Evolutionary conservation across 2,797 vertebrate species (phyloP), one percentile per base, ranked within the genome.

Genomic region (Gymnodraco acuticeps): DNA sequence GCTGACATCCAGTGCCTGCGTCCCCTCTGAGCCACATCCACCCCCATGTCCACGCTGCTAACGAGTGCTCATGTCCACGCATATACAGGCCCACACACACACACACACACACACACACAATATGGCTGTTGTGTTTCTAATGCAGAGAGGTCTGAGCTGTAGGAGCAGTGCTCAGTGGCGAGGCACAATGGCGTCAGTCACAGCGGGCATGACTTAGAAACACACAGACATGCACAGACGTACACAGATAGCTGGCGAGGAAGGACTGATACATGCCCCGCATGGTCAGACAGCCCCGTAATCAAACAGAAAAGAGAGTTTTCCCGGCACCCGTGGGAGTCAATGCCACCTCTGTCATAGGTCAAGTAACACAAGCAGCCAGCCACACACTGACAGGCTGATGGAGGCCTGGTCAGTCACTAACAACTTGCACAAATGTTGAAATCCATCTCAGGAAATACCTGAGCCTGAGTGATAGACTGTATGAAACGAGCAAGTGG

Each of bases 131-230:
- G 92, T 95, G 81, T 82, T 90, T 86, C 86, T 91, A 91, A 93
- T 94, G 91, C 92, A 71, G 77, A 84, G 89, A 90, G 87, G 90
- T 83, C 84, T 73, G 91, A 73, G 83, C 79, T 83, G 90, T 93
- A 89, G 91, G 92, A 94, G 92, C 87, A 86, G 82, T 46, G 87
- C 83, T 91, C 77, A 70, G 82, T 42, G 82, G 60, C 10, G 52
- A 73, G 78, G 92, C 90, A 95, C 93, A 95, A 94, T 92, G 90
- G 86, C 88, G 67, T 94, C 93, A 94, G 93, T 94, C 94, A 93
- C 88, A 81, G 87, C 74, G 80, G 27, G 70, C 84, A 77, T 70
- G 66, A 61, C 72, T 38, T 54, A 51, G 17, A 84, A 64, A 73
- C 70, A 46, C 64, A 27, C 45, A 20, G 56, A 43, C 50, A 19